Conservation (phyloP, 2,797 vertebrate genomes). For the Oceanodroma leucorhoa region DNA sequence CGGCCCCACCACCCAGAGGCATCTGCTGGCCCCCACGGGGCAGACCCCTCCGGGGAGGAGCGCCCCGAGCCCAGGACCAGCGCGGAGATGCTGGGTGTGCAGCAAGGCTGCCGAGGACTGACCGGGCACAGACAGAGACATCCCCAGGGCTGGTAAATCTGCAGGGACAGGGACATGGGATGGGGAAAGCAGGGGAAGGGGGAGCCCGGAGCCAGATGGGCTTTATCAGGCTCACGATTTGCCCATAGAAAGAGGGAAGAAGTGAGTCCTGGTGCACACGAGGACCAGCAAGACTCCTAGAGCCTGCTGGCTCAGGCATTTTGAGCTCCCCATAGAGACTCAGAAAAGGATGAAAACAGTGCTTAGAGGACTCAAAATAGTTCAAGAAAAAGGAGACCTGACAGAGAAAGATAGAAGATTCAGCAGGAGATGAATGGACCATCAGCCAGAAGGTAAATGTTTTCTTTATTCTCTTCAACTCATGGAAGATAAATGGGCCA, state of each 20-base stretch:
- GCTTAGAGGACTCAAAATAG: conserved; percentile 15
- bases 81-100: not conserved
- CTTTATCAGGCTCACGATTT: not conserved
- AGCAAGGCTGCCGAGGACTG: not conserved
- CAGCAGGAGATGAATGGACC: not conserved
- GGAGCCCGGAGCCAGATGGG: not conserved
- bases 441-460: conserved; percentile 44
- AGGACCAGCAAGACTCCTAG: not conserved
- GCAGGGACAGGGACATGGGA: not conserved
- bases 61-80: accelerated
- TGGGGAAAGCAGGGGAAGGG: not conserved
- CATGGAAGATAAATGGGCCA: conserved; percentile 6
- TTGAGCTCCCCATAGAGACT: not conserved
- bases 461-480: conserved; percentile 12
- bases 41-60: not conserved
- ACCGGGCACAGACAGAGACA: not conserved
- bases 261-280: not conserved
- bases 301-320: not conserved
- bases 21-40: accelerated
- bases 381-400: not conserved
- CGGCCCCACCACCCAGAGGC: not conserved
- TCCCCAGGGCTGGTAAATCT: not conserved
- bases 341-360: conserved; percentile 42
- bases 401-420: not conserved
- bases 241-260: conserved; percentile 28